Evolutionary conservation across 2,113 vertebrate species (phyloP).

Genomic region (Planiliza haematocheilus): DNA sequence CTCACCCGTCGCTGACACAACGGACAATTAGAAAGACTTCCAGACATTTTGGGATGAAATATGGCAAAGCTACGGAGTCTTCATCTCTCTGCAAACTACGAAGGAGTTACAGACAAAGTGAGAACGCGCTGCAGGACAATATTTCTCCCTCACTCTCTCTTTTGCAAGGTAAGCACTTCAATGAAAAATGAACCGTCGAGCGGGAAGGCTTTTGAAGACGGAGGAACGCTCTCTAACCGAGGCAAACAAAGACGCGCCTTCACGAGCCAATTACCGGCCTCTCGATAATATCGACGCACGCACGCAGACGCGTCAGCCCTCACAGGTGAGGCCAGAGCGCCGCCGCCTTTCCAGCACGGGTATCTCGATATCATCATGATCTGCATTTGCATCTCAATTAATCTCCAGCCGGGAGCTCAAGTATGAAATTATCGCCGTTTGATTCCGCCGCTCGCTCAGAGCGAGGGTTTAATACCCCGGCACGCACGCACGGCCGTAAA

Average conservation of each 20-base stretch:
- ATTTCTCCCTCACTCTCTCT: constrained; percentile 35
- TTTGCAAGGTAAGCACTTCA: constrained; percentile 67
- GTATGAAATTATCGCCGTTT: background rate
- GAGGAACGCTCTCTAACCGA: constrained; percentile 15
- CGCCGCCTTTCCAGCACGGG: constrained; percentile 36
- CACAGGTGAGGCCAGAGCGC: constrained; percentile 22
- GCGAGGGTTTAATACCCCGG: background rate
- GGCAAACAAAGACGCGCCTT: constrained; percentile 39
- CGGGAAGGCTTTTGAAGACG: constrained; percentile 29
- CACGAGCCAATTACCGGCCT: constrained; percentile 50
- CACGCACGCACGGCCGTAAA: background rate
- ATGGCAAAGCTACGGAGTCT: constrained; percentile 12
- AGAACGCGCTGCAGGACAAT: constrained; percentile 55
- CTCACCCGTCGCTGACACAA: constrained; percentile 3
- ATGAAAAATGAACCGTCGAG: constrained; percentile 14
- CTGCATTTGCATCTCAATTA: constrained; percentile 60
- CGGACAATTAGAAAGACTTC: constrained; percentile 19
- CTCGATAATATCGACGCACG: constrained; percentile 34
- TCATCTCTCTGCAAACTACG: constrained; percentile 47
- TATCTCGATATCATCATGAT: constrained; percentile 69
- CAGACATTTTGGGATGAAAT: constrained; percentile 20
- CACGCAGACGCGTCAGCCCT: constrained; percentile 24
- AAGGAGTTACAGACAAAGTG: constrained; percentile 34
- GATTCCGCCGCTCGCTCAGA: background rate
- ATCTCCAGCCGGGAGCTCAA: background rate